Percentiles rank a stretch among this genome's conserved stretches.
Conservation (phyloP, 2,113 vertebrate genomes). For the Hirundichthys speculiger region DNA sequence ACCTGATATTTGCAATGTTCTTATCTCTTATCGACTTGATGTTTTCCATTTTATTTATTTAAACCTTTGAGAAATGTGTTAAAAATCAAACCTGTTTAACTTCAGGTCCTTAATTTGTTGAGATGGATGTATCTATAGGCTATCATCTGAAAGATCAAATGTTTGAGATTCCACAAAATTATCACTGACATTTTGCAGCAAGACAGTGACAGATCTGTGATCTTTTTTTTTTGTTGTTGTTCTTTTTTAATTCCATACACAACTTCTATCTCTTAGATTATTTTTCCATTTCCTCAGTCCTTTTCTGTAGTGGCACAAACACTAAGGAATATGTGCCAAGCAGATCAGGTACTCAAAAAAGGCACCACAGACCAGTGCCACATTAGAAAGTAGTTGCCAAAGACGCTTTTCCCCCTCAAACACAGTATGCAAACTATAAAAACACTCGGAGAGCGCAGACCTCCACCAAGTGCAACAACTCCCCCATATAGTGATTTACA, state of each 20-base stretch:
- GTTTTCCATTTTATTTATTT: not conserved
- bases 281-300: slow-evolving; percentile 17
- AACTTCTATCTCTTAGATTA: slow-evolving; percentile 26
- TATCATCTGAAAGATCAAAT: slow-evolving; percentile 76
- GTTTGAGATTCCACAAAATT: slow-evolving; percentile 84
- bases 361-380: slow-evolving; percentile 14
- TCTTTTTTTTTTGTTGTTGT: slow-evolving; percentile 20
- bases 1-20: slow-evolving; percentile 8
- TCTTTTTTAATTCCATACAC: no score
- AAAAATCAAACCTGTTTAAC: slow-evolving; percentile 66
- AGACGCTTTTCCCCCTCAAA: no score
- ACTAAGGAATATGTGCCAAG: slow-evolving; percentile 21
- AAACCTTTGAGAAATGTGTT: slow-evolving; percentile 59
- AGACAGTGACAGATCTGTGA: slow-evolving; percentile 34
- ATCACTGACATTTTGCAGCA: slow-evolving; percentile 81
- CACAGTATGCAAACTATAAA: no score
- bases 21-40: slow-evolving; percentile 4
- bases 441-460: no score
- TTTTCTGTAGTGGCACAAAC: slow-evolving; percentile 54
- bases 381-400: no score
- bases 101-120: slow-evolving; percentile 74
- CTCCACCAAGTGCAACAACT: no score
- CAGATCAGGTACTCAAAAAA: slow-evolving; percentile 6
- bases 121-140: slow-evolving; percentile 77
- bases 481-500: no score